Conservation (phyloP, 2,888 invertebrate species). For the Adelphocoris suturalis region DNA sequence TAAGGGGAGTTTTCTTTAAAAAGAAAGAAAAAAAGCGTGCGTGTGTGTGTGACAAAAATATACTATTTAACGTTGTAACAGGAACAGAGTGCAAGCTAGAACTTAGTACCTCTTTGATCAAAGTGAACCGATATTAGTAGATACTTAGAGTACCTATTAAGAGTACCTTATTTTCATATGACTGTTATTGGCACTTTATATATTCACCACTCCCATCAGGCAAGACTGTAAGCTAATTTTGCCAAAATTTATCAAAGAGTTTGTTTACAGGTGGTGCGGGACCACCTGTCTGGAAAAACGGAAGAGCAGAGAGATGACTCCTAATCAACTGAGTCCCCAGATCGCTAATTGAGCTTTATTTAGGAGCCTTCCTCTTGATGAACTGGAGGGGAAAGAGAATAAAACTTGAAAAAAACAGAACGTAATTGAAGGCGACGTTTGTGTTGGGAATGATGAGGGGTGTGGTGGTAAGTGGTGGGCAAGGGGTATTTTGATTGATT, state of each 20-base stretch:
- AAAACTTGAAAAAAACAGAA: constrained; percentile 61
- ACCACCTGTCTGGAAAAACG: constrained; percentile 4
- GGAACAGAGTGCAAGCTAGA: too few relatives aligned
- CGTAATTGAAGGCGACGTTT: constrained; percentile 66
- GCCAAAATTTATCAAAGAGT: not conserved
- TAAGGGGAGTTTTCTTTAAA: too few relatives aligned
- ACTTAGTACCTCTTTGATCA: too few relatives aligned
- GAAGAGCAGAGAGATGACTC: constrained; percentile 44
- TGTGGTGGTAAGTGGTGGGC: not conserved
- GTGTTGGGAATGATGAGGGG: constrained; percentile 46
- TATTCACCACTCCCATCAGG: too few relatives aligned
- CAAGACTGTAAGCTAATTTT: too few relatives aligned
- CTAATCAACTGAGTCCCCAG: constrained; percentile 66
- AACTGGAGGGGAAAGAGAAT: constrained; percentile 67
- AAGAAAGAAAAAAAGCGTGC: too few relatives aligned
- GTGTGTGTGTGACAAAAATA: too few relatives aligned
- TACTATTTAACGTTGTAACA: too few relatives aligned
- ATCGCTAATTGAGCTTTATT: constrained; percentile 68
- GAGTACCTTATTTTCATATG: too few relatives aligned
- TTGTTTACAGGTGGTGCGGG: constrained; percentile 6
- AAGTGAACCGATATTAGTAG: too few relatives aligned
- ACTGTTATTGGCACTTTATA: too few relatives aligned
- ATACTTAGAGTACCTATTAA: too few relatives aligned
- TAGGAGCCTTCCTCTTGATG: constrained; percentile 67
- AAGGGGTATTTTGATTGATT: constrained; percentile 73